Evolutionary conservation across 1,140 invertebrate species (phyloP).

Genomic region (Drosophila truncata): DNA sequence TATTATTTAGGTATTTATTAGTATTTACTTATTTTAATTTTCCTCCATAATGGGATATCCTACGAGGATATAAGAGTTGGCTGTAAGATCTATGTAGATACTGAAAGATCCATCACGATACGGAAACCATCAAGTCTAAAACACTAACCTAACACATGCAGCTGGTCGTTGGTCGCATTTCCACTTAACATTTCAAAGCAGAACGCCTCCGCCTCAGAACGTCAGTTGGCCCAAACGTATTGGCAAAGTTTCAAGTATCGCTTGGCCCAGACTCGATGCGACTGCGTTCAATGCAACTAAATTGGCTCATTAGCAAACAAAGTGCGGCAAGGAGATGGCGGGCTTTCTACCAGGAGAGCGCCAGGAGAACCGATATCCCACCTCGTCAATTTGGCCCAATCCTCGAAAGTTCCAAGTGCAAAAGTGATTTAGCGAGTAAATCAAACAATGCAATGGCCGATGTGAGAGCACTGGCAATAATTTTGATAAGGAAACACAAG

Average conservation of each 20-base stretch:
- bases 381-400: slow-evolving; percentile 30
- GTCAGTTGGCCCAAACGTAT: slow-evolving; percentile 34
- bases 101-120: background rate
- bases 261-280: slow-evolving; percentile 43
- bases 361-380: slow-evolving; percentile 4
- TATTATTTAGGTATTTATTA: no score
- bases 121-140: background rate
- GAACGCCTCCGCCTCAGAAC: slow-evolving; percentile 32
- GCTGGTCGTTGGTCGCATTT: slow-evolving; percentile 1
- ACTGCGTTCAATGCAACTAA: slow-evolving; percentile 78
- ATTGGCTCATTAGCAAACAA: slow-evolving; percentile 80
- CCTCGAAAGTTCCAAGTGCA: slow-evolving; percentile 49
- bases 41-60: no score
- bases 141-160: background rate
- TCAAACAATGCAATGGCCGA: slow-evolving; percentile 53
- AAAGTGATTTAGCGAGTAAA: slow-evolving; percentile 47
- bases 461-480: slow-evolving; percentile 18
- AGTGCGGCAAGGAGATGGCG: slow-evolving; percentile 28
- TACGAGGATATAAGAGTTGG: no score
- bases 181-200: slow-evolving; percentile 62
- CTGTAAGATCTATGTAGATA: background rate
- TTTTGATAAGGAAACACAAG: background rate
- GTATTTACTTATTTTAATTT: background rate
- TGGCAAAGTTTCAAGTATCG: slow-evolving; percentile 62
- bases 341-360: slow-evolving; percentile 5